Base-by-base conservation (phyloP, 2,113 vertebrate species). In the Rafetus swinhoei region DNA sequence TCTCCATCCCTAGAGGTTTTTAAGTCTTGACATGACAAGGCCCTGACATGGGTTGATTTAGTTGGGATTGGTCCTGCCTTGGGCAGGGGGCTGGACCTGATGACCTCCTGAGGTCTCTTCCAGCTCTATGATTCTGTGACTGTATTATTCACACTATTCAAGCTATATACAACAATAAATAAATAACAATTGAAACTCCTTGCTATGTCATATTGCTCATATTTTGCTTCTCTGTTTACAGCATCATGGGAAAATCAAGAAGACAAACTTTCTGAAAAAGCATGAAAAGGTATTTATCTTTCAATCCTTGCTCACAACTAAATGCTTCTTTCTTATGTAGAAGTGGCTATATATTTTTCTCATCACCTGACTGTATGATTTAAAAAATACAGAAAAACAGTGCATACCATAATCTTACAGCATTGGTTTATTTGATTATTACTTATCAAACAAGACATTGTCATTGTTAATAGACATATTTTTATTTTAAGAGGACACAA, bases 171-270 rank as follows among this genome's bases (percentile, higher is more conserved):
- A 45, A 5, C 45, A 45, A 45, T 45, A 45, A 45, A 45, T 45
- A 45, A 45, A 72, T 2, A 16, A 53, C 81, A 2, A 14, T 15
- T 74, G 56, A 50, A 69, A 77, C 74, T 79, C 79, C 59, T 85
- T 86, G 55, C 8, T 77, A 5, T 57, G 2, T 10, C 8, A 27
- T 76, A n/a, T 57, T 87, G 29, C 2, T 88, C 11, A 60, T n/a
- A 45, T 8, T 32, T 93, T 69, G 77, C 82, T 88, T 84, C 88
- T 56, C 95, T 95, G 22, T 89, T 97, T 93, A 90, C 96, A 99
- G 99, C 99, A 99, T 97, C 99, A 99, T 93, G 99, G 99, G 21
- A 99, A 99, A 98, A 99, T 99, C 45, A 99, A 95, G 93, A 99
- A 99, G 97, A 99, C 98, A 7, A 99, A 98, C 86, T 99, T 99